Percentiles rank a stretch among this genome's conserved stretches.
Evolutionary conservation across 2,888 invertebrate species (phyloP).

Genomic region (Sminthurides aquaticus): DNA sequence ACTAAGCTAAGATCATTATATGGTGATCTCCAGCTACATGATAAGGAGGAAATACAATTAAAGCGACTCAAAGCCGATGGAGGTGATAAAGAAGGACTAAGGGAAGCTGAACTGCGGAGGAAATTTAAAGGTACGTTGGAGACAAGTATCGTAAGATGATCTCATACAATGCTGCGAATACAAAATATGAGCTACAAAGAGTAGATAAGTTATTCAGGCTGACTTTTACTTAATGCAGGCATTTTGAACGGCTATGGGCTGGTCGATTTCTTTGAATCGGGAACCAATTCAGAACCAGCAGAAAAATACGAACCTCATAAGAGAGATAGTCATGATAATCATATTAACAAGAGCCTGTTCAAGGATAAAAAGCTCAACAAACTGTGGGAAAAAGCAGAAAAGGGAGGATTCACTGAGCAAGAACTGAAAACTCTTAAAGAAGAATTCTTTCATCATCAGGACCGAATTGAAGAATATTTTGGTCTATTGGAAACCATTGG

Average conservation of each 20-base stretch:
- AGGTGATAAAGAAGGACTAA: conserved; percentile 75
- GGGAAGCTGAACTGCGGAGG: conserved; percentile 69
- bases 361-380: conserved; percentile 83
- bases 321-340: conserved; percentile 52
- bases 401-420: conserved; percentile 56
- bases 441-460: conserved; percentile 85
- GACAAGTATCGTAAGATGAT: no score
- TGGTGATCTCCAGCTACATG: conserved; percentile 82
- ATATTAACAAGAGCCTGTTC: conserved; percentile 62
- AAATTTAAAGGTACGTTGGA: conserved; percentile 61
- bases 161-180: background rate
- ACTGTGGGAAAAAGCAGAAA: conserved; percentile 82
- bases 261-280: conserved; percentile 69
- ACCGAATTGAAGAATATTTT: conserved; percentile 85
- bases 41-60: conserved; percentile 79
- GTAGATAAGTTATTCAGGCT: no score
- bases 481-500: conserved; percentile 66
- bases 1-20: conserved; percentile 76
- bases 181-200: no score
- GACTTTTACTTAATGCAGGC: conserved; percentile 47
- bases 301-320: conserved; percentile 53
- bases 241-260: conserved; percentile 76
- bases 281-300: conserved; percentile 50
- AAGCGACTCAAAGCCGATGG: conserved; percentile 76
- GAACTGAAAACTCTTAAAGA: conserved; percentile 75